Evolutionary conservation across 1,140 invertebrate species (phyloP).

Genomic region (Limonius californicus): DNA sequence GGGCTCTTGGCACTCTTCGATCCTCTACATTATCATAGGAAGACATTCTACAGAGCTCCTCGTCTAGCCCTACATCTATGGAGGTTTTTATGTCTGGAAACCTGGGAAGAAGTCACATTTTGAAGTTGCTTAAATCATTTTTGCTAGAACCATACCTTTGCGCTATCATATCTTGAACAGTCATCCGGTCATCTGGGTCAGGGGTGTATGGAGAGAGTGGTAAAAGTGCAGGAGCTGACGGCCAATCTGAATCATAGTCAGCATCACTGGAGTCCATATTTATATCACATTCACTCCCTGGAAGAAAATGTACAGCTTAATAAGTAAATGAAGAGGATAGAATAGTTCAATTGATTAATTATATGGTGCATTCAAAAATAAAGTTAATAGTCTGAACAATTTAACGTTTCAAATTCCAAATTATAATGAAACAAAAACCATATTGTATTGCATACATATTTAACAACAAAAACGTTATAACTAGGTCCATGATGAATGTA

Average conservation of each 20-base stretch:
- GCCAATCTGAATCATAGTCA: conserved; percentile 52
- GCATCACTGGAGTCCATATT: conserved; percentile 48
- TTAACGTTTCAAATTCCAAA: too few relatives aligned
- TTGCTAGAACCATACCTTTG: too few relatives aligned
- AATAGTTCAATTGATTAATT: too few relatives aligned
- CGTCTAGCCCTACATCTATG: conserved; percentile 32
- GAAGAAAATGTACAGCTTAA: background rate
- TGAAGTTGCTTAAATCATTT: too few relatives aligned
- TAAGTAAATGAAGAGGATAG: too few relatives aligned
- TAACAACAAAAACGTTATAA: too few relatives aligned
- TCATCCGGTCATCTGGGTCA: conserved; percentile 53
- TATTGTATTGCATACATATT: too few relatives aligned
- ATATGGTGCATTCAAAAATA: too few relatives aligned
- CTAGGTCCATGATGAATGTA: too few relatives aligned
- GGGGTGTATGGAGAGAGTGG: conserved; percentile 44
- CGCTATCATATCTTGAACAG: conserved; percentile 72
- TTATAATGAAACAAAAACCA: too few relatives aligned
- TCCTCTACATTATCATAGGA: conserved; percentile 74
- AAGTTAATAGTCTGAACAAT: too few relatives aligned
- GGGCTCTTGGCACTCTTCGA: conserved; percentile 34
- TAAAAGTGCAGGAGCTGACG: conserved; percentile 32
- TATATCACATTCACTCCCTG: conserved; percentile 39
- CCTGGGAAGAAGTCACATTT: too few relatives aligned
- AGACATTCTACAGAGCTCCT: conserved; percentile 55
- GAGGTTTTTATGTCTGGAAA: conserved; percentile 43